A percentile compares a stretch with the other conserved stretches of the same genome.
Conservation (phyloP, 2,888 invertebrate genomes). For the Anoncus sp. region DNA sequence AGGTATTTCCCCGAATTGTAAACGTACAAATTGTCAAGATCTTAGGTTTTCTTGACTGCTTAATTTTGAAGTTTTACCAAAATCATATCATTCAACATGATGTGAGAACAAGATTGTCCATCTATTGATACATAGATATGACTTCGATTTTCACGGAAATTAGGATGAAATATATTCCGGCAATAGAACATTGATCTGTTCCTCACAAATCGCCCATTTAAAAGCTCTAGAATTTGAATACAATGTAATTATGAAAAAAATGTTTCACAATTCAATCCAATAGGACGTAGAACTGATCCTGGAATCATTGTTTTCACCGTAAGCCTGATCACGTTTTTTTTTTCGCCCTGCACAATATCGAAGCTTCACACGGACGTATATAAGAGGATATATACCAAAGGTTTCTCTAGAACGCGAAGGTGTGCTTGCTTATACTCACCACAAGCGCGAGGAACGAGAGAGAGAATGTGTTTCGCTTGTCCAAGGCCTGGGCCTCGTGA, state of each 20-base stretch:
- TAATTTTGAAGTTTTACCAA: too few relatives aligned
- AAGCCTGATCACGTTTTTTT: slow-evolving; percentile 1
- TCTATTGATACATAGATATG: too few relatives aligned
- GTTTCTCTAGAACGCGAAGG: slow-evolving; percentile 45
- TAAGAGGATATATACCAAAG: slow-evolving; percentile 62
- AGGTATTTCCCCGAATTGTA: too few relatives aligned
- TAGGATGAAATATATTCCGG: too few relatives aligned
- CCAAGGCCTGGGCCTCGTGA: slow-evolving; percentile 79
- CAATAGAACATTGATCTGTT: too few relatives aligned
- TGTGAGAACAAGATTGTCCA: too few relatives aligned
- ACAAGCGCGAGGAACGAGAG: slow-evolving; percentile 65
- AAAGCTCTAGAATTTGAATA: too few relatives aligned
- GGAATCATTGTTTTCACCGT: neutral
- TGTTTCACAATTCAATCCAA: neutral
- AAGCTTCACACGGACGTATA: slow-evolving; percentile 55
- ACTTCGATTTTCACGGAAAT: too few relatives aligned
- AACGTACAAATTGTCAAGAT: too few relatives aligned
- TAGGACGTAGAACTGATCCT: neutral
- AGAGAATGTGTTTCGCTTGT: slow-evolving; percentile 79
- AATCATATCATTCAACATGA: too few relatives aligned
- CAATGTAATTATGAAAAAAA: neutral
- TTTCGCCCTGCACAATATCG: slow-evolving; percentile 32
- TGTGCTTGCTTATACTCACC: slow-evolving; percentile 41
- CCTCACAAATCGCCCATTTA: too few relatives aligned
- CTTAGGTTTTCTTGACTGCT: too few relatives aligned